A percentile compares a stretch with the other conserved stretches of the same genome.
phyloP scores from a whole-genome alignment of 2,888 invertebrate species.

The Gymnoscelis rufifasciata region DNA sequence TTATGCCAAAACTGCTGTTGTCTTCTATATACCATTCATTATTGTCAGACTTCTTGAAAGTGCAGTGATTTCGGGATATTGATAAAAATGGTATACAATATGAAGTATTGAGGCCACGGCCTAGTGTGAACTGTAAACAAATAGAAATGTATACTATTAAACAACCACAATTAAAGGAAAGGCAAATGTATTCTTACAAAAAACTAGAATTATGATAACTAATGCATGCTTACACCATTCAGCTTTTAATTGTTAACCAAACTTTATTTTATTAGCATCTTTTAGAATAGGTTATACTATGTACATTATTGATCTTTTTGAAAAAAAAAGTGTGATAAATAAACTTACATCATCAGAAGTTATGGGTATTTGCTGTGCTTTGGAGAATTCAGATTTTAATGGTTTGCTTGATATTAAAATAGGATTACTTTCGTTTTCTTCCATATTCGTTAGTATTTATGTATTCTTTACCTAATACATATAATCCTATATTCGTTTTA shows the following conservation, averaged over 20 bases:
- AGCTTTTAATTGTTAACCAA: not conserved
- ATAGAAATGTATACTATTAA: too few species aligned
- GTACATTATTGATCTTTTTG: not conserved
- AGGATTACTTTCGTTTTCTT: constrained; percentile 42
- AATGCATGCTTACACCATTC: too few species aligned
- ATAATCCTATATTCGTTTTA: too few species aligned
- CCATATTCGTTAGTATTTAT: constrained; percentile 32
- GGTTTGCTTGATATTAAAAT: constrained; percentile 46
- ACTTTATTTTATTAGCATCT: not conserved
- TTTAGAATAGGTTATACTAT: too few species aligned
- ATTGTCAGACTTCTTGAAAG: constrained; percentile 56
- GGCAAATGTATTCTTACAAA: too few species aligned
- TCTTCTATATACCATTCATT: constrained; percentile 76
- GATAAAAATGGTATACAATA: constrained; percentile 68
- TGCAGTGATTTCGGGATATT: constrained; percentile 81
- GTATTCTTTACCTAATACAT: not conserved
- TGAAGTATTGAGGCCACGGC: constrained; percentile 74
- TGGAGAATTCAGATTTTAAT: constrained; percentile 49
- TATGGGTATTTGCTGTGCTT: constrained; percentile 47
- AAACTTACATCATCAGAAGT: constrained; percentile 49
- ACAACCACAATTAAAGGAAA: too few species aligned
- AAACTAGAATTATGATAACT: too few species aligned
- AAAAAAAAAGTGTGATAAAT: not conserved
- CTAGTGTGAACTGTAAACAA: constrained; percentile 80
- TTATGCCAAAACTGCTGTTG: constrained; percentile 68